Conservation (phyloP, 2,797 vertebrate species). For the Lutjanus campechanus region DNA sequence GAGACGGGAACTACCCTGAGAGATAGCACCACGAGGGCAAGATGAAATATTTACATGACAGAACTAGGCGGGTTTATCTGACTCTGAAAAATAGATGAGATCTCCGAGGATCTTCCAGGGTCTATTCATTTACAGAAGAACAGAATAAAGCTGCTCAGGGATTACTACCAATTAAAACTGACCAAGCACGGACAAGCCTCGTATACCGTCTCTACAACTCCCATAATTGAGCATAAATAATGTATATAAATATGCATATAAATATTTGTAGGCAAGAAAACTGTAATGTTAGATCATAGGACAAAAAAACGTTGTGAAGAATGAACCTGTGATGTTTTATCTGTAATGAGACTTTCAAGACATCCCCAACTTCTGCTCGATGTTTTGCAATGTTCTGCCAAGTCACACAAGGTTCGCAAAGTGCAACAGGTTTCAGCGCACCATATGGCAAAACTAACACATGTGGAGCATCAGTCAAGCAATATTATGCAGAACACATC, state of each 20-base stretch:
- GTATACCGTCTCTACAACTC: background rate
- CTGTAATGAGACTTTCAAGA: no score
- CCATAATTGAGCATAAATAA: background rate
- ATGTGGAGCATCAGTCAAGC: no score
- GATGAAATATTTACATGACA: constrained; percentile 51
- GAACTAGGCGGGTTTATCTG: constrained; percentile 27
- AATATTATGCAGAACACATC: no score
- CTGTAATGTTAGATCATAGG: background rate
- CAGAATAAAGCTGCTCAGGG: background rate
- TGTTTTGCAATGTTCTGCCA: no score
- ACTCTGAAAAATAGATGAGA: constrained; percentile 39
- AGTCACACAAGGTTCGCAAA: no score
- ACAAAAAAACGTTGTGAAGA: background rate
- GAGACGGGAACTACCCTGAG: background rate
- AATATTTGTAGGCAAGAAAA: background rate
- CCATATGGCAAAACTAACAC: no score
- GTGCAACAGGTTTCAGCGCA: no score
- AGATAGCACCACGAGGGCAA: constrained; percentile 1
- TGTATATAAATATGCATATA: background rate
- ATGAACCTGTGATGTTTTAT: no score
- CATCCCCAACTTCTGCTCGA: no score
- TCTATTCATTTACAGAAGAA: background rate
- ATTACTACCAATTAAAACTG: background rate
- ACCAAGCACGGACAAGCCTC: background rate
- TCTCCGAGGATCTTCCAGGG: constrained; percentile 2